These are phyloP conservation scores for Brenthis daphne DNA, from an alignment of 2,888 invertebrate species.

Conservation along the genomic window DNA sequence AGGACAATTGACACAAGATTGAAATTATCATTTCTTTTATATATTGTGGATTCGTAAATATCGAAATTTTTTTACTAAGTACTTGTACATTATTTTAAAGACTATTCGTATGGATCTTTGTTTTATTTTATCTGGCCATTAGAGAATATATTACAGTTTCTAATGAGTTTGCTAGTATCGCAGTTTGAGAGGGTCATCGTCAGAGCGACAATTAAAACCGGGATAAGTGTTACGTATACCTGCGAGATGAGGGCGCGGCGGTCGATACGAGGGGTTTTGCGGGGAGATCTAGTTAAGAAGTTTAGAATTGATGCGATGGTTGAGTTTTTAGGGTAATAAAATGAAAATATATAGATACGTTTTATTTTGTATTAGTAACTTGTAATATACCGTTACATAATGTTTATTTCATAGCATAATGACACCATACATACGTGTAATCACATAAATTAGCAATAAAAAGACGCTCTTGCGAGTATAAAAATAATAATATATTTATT, in stretches of 20 bases:
- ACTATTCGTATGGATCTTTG: neutral
- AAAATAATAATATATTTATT: too few species aligned
- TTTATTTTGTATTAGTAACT: too few species aligned
- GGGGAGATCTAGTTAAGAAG: constrained; percentile 70
- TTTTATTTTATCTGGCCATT: constrained; percentile 6
- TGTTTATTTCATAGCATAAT: too few species aligned
- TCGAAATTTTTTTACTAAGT: too few species aligned
- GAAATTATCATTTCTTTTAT: constrained; percentile 4
- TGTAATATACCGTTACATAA: too few species aligned
- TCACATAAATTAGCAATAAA: too few species aligned
- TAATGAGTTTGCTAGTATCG: constrained; percentile 25
- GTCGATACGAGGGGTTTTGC: constrained; percentile 69
- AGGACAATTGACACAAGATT: neutral
- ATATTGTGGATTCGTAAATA: neutral
- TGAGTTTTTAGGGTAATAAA: constrained; percentile 1
- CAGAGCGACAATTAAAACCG: constrained; percentile 78
- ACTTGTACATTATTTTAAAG: neutral
- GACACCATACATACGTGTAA: too few species aligned
- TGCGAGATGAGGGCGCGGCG: constrained; percentile 78
- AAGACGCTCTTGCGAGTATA: too few species aligned
- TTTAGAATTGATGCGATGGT: constrained; percentile 43
- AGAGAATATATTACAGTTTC: constrained; percentile 15
- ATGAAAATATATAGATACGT: neutral
- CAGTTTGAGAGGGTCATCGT: constrained; percentile 25
- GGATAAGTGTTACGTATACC: constrained; percentile 81